These are phyloP conservation scores for Rhizoglyphus robini DNA, from an alignment of 1,140 invertebrate genomes.

Conservation along the genomic window DNA sequence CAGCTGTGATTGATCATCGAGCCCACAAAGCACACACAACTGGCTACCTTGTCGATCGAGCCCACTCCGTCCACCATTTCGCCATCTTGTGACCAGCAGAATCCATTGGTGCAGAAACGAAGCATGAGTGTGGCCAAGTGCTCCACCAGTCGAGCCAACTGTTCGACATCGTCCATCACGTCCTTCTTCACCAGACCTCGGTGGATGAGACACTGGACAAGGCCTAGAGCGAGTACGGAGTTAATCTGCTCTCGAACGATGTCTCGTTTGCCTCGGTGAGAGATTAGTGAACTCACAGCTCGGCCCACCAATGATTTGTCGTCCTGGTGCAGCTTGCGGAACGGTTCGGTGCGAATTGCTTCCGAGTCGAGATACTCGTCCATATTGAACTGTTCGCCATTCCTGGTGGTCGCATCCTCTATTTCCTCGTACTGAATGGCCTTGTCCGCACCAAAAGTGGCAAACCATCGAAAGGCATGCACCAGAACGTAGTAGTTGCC, in stretches of 20 bases:
- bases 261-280: neutral
- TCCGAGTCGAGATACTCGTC: neutral
- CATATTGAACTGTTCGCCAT: neutral
- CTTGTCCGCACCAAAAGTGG: neutral
- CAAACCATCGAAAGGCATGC: neutral
- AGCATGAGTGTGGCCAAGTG: neutral
- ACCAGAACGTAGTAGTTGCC: neutral
- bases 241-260: neutral
- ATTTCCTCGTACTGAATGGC: neutral
- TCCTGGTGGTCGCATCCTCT: neutral
- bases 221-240: neutral
- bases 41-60: neutral
- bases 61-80: neutral
- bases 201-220: neutral
- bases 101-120: neutral
- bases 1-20: slow-evolving; percentile 10
- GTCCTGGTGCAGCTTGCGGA: neutral
- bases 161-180: neutral
- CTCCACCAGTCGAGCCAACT: neutral
- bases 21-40: neutral
- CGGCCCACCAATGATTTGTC: neutral
- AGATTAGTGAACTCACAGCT: neutral
- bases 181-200: neutral
- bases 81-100: slow-evolving; percentile 11
- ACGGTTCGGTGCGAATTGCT: neutral